Base-by-base conservation (phyloP, 2,888 invertebrate species). In the Lithophane socia region DNA sequence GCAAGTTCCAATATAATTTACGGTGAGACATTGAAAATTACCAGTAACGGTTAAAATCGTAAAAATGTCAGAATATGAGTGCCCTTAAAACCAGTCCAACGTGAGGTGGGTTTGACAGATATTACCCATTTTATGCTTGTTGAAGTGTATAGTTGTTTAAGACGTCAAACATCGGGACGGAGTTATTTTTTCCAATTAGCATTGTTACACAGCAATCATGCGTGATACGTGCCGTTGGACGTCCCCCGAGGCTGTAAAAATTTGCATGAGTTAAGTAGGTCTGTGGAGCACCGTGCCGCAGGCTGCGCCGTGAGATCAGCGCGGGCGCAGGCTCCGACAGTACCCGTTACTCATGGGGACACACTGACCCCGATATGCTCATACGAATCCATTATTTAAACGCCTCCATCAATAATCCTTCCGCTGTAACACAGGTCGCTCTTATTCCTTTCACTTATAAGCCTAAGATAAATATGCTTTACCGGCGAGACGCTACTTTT, bases 311-410 rank as follows among this genome's bases (percentile, higher is more conserved):
- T 67, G 74, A 82, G 82, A 85, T 87, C 76, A 74, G 80, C 87
- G 87, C 91, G 82, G 87, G 84, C 92, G 82, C 94, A 92, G 91
- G 84, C 91, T 93, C 91, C 89, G 92, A 94, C 96, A 95, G 95
- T 86, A 86, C 89, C 92, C 92, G 92, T 95, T 95, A 95, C 89
- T 92, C 90, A 92, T 89, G 86, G 86, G 90, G 91, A 92, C 96
- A 95, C 84, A 94, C 94, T 96, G 93, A 95, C 96, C 95, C 88
- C 94, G 94, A 94, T 95, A 92, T 91, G 90, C 88, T 87, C 88
- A 88, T 91, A 87, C 90, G 83, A 91, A 92, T 91, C 92, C 89
- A 91, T 91, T 88, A 89, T 88, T 89, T 88, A 88, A 90, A 89
- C 86, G 84, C 88, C 88, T 89, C 88, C 84, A 90, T 88, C 80